Evolutionary conservation across 2,113 vertebrate genomes (phyloP).

Genomic region (Ginglymostoma cirratum): DNA sequence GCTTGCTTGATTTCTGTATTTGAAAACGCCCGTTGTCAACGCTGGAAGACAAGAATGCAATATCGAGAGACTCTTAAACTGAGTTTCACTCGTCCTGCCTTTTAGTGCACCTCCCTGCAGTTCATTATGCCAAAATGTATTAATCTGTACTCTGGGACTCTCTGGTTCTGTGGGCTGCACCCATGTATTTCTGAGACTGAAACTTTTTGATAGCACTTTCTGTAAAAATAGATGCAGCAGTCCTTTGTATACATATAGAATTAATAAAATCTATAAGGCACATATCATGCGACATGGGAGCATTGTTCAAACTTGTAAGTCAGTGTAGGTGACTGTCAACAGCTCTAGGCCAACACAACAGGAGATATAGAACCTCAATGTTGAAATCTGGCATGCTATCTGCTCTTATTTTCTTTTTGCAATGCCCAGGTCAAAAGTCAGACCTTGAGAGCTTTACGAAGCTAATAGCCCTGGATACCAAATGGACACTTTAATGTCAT

Average conservation of each 20-base stretch:
- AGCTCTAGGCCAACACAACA: background rate
- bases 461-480: slow-evolving; percentile 73
- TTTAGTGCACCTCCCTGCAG: background rate
- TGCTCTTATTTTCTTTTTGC: slow-evolving; percentile 56
- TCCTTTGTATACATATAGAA: background rate
- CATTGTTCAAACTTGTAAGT: background rate
- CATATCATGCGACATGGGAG: background rate
- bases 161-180: background rate
- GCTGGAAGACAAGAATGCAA: background rate
- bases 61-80: background rate
- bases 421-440: slow-evolving; percentile 70
- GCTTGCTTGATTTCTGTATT: background rate
- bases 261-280: background rate
- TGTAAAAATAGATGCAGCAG: background rate
- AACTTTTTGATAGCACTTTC: background rate
- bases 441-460: slow-evolving; percentile 57
- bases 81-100: background rate
- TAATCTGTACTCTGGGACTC: background rate
- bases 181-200: background rate
- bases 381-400: background rate
- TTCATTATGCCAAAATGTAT: background rate
- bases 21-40: background rate
- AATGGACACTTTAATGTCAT: slow-evolving; percentile 84
- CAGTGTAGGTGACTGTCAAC: background rate
- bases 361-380: background rate